These are phyloP conservation scores for Coluber constrictor DNA, from an alignment of 2,797 vertebrate genomes.

Conservation along the genomic window DNA sequence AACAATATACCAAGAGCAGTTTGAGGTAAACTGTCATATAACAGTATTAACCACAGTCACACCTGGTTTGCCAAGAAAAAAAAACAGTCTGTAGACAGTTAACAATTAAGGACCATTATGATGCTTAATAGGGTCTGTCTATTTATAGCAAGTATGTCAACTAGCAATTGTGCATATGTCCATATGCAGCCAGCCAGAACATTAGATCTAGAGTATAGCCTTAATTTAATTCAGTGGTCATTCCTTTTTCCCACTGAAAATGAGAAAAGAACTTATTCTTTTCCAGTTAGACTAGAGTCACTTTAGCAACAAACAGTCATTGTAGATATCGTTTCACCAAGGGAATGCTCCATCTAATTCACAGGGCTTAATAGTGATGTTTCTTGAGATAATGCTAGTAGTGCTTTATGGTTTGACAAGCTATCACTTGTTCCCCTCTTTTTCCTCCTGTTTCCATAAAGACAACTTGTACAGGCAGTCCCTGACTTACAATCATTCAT, in stretches of 20 bases:
- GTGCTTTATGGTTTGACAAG: not conserved
- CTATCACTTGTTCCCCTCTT: not conserved
- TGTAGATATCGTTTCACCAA: not conserved
- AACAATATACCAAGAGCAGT: slow-evolving; percentile 73
- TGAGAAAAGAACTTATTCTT: not conserved
- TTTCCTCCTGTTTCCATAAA: not conserved
- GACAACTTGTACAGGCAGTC: not conserved
- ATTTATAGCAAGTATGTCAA: not conserved
- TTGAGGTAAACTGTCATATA: slow-evolving; percentile 81
- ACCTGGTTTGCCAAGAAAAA: slow-evolving; percentile 78
- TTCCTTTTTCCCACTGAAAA: not conserved
- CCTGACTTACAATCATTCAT: not conserved
- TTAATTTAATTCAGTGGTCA: not conserved
- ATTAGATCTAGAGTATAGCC: not conserved
- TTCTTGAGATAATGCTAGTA: not conserved
- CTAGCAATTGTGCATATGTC: fast-evolving
- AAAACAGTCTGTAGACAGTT: slow-evolving; percentile 69
- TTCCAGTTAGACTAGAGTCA: not conserved
- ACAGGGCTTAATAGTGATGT: not conserved
- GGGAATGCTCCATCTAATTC: not conserved
- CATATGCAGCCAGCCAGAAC: not conserved
- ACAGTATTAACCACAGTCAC: slow-evolving; percentile 77
- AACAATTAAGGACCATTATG: slow-evolving; percentile 14
- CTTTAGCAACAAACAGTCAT: not conserved
- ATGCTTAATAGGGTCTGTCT: slow-evolving; percentile 41